These are phyloP conservation scores for Mamestra configurata DNA, from an alignment of 1,140 invertebrate species.

Conservation along the genomic window DNA sequence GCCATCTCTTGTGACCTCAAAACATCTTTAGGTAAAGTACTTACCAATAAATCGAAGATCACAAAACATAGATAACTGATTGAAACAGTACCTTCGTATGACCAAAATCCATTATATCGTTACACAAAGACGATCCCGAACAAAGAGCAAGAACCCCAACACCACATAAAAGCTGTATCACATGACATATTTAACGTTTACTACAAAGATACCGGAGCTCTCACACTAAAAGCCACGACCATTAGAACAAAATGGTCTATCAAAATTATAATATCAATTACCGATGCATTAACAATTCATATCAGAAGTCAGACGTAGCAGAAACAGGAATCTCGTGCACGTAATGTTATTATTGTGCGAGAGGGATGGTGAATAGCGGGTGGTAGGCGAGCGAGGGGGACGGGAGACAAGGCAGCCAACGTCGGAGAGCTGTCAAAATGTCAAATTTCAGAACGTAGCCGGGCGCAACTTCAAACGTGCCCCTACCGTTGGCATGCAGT, in stretches of 20 bases:
- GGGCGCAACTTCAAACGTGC: slow-evolving; percentile 86
- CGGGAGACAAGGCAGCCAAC: slow-evolving; percentile 78
- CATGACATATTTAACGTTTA: slow-evolving; percentile 57
- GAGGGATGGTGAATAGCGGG: slow-evolving; percentile 59
- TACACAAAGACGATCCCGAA: slow-evolving; percentile 48
- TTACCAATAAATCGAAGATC: slow-evolving; percentile 34
- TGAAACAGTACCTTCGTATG: slow-evolving; percentile 10
- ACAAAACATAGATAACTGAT: slow-evolving; percentile 14
- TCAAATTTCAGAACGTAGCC: slow-evolving; percentile 87
- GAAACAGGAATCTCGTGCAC: slow-evolving; percentile 78
- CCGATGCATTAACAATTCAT: slow-evolving; percentile 87
- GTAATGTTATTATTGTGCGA: slow-evolving; percentile 69
- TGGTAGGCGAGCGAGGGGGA: slow-evolving; percentile 61
- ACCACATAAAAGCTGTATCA: slow-evolving; percentile 56
- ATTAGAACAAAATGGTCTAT: slow-evolving; percentile 75
- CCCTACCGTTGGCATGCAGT: slow-evolving; percentile 80
- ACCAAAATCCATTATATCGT: slow-evolving; percentile 44
- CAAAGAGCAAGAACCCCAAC: slow-evolving; percentile 33
- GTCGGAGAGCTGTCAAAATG: slow-evolving; percentile 88
- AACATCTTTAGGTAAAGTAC: neutral
- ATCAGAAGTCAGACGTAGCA: slow-evolving; percentile 82
- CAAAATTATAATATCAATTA: slow-evolving; percentile 87
- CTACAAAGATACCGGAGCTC: slow-evolving; percentile 53
- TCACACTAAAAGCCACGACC: slow-evolving; percentile 66
- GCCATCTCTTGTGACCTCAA: neutral